Base-by-base conservation (phyloP, 1,140 invertebrate genomes). In the Coelopa frigida region DNA sequence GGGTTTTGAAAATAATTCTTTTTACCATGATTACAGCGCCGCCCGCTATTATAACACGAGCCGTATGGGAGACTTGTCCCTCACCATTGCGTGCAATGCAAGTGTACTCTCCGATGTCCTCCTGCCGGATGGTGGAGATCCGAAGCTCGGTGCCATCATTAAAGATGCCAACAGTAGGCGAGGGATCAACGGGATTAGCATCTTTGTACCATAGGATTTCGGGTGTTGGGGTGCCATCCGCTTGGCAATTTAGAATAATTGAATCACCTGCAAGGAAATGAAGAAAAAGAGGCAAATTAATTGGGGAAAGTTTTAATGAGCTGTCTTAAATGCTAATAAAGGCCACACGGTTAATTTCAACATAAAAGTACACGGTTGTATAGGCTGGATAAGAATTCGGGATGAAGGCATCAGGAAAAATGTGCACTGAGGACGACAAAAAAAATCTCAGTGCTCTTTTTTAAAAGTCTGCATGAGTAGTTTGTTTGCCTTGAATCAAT, bases 81-180 rank as follows among this genome's bases (percentile, higher is more conserved):
- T 96, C 90, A 51, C 87, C 86, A 74, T 97, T 98, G 49, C 86
- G 79, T 50, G 92, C 92, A 55, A 91, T 87, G 75, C 93, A 96
- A 44, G 86, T 90, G 70, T 96, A 97, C 71, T 94, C 89, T 14
- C 92, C 93, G 52, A 95, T 94, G 68, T 97, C 92, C 57, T 90
- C 85, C 68, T 86, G 84, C 53, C 89, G 79, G 58, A 96, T 87
- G 66, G 86, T 90, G 51, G 83, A 84, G 66, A 98, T 93, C 57
- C 88, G 80, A 42, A 95, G 77, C 70, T 94, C 90, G 20, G 89
- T 92, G 51, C 89, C 88, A 70, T 92, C 85, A 73, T 91, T 91
- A 72, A 89, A 89, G 55, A 89, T 88, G 56, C 85, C 83, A 65
- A 90, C 81, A 33, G 86, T 90, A 31, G 80, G 77, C 35, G 87